These are phyloP conservation scores for Macrochelys suwanniensis DNA, from an alignment of 2,797 vertebrate genomes.

Conservation along the genomic window DNA sequence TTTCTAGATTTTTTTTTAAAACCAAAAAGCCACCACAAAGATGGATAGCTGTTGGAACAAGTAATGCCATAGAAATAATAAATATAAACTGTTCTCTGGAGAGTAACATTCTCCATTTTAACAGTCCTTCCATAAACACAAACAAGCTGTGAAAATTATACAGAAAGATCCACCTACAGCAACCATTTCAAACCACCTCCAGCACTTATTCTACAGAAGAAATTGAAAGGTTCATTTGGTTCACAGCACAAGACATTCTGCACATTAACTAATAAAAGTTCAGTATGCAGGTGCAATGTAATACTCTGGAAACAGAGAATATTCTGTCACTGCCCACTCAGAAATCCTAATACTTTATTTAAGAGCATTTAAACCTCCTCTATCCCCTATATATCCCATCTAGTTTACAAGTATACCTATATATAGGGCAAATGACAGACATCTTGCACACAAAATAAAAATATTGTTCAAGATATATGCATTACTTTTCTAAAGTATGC, in stretches of 20 bases:
- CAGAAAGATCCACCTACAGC: slow-evolving; percentile 9
- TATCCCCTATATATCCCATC: background rate
- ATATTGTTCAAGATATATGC: background rate
- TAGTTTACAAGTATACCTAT: background rate
- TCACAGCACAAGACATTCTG: background rate
- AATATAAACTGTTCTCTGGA: background rate
- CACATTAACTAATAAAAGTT: background rate
- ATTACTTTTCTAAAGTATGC: background rate
- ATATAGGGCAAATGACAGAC: background rate
- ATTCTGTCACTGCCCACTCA: background rate
- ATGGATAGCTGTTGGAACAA: background rate
- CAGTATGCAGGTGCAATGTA: background rate
- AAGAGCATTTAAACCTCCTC: background rate
- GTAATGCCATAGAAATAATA: slow-evolving; percentile 38
- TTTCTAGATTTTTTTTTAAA: slow-evolving; percentile 16
- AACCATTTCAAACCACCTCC: slow-evolving; percentile 35
- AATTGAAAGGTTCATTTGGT: background rate
- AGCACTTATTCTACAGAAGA: background rate
- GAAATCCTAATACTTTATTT: background rate
- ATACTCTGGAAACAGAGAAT: background rate
- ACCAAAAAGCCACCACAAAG: background rate
- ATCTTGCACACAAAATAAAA: background rate
- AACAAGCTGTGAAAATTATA: slow-evolving; percentile 49
- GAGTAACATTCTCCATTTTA: slow-evolving; percentile 32
- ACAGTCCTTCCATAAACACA: background rate